Evolutionary conservation across 2,888 invertebrate genomes (phyloP).

Genomic region (Diarsia rubi): DNA sequence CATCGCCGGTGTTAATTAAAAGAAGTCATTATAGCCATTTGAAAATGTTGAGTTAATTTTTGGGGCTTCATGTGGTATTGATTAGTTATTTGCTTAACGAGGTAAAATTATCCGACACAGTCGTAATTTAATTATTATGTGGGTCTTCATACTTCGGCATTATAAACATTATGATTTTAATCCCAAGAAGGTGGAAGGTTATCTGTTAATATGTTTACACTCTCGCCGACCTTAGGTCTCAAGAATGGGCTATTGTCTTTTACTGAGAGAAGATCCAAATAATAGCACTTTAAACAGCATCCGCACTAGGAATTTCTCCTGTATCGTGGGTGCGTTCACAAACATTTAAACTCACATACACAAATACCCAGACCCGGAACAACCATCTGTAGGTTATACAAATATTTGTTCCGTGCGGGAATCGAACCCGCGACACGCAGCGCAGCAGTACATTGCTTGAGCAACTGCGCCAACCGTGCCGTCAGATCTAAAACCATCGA

Average conservation of each 20-base stretch:
- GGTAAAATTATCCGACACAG: not conserved
- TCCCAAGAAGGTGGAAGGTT: slow-evolving; percentile 11
- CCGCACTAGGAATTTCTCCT: no score
- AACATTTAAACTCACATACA: no score
- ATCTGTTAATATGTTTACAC: slow-evolving; percentile 11
- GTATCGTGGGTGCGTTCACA: no score
- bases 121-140: not conserved
- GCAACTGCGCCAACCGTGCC: no score
- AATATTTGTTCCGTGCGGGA: no score
- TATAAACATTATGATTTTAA: not conserved
- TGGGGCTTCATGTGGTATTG: slow-evolving; percentile 54
- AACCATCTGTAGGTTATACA: no score
- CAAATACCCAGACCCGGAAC: no score
- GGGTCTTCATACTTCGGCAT: not conserved
- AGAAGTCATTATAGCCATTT: slow-evolving; percentile 51
- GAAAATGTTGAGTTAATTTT: slow-evolving; percentile 45
- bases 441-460: no score
- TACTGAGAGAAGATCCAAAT: slow-evolving; percentile 41
- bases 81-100: slow-evolving; percentile 17
- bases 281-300: slow-evolving; percentile 26
- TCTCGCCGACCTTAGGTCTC: slow-evolving; percentile 11
- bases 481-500: slow-evolving; percentile 36
- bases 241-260: slow-evolving; percentile 43
- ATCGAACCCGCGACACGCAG: no score
- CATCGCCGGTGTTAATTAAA: slow-evolving; percentile 68